Base-by-base conservation (phyloP, 2,888 invertebrate genomes). In the Adelognathus sp. region DNA sequence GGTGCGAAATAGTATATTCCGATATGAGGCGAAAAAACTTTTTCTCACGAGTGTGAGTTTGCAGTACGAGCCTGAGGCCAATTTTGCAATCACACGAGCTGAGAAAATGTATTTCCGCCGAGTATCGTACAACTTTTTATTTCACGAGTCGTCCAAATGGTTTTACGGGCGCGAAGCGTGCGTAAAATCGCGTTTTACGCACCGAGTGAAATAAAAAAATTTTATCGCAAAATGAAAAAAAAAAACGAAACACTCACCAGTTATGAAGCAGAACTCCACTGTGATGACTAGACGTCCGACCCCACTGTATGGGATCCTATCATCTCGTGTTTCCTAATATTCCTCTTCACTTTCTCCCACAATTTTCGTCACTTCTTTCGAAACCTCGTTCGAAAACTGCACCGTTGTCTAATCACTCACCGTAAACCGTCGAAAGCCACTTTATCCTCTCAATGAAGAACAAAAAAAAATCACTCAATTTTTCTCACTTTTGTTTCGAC, bases 231-330 rank as follows among this genome's bases (percentile, higher is more conserved):
- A 31, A 18, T 14, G 3, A 56, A 36, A 50, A 39, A 27, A 16
- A 41, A 9, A 56, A 56, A 16, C 3, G n/a, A 50, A 24, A 58
- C 29, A 29, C 84, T 89, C 82, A 90, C 90, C 90, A 87, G 90
- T 88, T 84, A 90, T 89, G 86, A 90, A 87, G 86, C 90, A 90
- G 88, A 90, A 90, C 90, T 90, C 90, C 90, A 90, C 90, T 89
- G 90, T 90, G 90, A 86, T 86, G 89, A 89, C 87, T 89, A 87
- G 84, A 83, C 85, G 83, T 76, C 86, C 86, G 86, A 85, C 75
- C 79, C 83, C 85, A 84, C 83, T 81, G 73, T 76, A 70, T 74
- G 85, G 85, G 71, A 81, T 80, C 67, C 80, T 80, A 67, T 84
- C 87, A 87, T 87, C 82, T 82, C 84, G 83, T 75, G 58, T 78